Percentiles rank a stretch among this genome's conserved stretches.
Evolutionary conservation across 2,113 vertebrate species (phyloP).

Genomic region (Bufo bufo): DNA sequence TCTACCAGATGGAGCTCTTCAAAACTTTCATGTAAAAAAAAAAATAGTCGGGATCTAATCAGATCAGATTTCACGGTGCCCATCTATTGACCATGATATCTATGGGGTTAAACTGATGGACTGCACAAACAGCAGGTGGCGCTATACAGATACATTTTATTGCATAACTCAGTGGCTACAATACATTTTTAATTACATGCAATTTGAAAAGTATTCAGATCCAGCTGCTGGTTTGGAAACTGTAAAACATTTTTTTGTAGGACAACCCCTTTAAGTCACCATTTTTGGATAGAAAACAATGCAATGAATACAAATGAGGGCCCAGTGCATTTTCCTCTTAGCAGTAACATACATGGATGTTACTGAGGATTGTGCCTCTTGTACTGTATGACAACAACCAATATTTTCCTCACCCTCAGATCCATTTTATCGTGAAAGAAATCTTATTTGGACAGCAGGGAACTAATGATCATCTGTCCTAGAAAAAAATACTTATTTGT

Average conservation of each 20-base stretch:
- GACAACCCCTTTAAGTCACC: not conserved
- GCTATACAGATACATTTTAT: too few species aligned
- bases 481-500: constrained; percentile 33
- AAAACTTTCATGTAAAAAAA: not conserved
- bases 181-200: too few species aligned
- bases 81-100: too few species aligned
- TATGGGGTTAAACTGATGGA: too few species aligned
- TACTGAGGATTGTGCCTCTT: not conserved
- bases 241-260: not conserved
- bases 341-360: not conserved
- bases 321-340: not conserved
- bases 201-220: too few species aligned
- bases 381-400: not conserved
- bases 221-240: too few species aligned
- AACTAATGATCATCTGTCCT: constrained; percentile 30
- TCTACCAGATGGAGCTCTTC: not conserved
- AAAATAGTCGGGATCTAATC: too few species aligned
- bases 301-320: not conserved
- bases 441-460: not conserved
- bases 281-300: not conserved
- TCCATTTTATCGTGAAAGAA: not conserved
- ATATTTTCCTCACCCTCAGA: not conserved
- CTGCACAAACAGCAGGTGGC: too few species aligned
- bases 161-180: too few species aligned
- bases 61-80: too few species aligned